Conservation (phyloP, 2,888 invertebrate species). For the Argyra leucocephala region DNA sequence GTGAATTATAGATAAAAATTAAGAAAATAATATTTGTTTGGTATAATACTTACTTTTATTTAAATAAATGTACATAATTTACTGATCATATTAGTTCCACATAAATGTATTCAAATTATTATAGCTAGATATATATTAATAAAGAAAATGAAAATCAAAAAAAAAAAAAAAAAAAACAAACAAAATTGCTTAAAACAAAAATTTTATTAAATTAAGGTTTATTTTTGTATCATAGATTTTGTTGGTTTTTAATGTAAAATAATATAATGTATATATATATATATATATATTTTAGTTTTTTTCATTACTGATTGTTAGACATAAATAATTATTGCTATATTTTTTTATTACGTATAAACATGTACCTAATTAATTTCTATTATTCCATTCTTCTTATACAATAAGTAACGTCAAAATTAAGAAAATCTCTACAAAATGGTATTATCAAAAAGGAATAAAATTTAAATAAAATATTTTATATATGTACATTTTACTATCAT, state of each 20-base stretch:
- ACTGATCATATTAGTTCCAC: neutral
- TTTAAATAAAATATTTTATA: too few species aligned
- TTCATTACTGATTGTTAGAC: neutral
- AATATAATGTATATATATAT: too few species aligned
- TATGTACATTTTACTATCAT: too few species aligned
- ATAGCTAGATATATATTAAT: neutral
- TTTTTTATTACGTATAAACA: too few species aligned
- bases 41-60: neutral
- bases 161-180: neutral
- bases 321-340: neutral
- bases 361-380: too few species aligned
- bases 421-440: too few species aligned
- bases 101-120: neutral
- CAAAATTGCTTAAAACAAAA: constrained; percentile 3
- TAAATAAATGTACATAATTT: neutral
- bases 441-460: too few species aligned
- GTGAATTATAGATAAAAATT: too few species aligned
- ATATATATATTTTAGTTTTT: neutral
- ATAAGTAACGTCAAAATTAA: too few species aligned
- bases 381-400: too few species aligned
- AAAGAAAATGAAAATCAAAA: neutral
- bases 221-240: neutral
- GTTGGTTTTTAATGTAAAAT: neutral
- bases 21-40: too few species aligned
- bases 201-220: neutral